Base-by-base conservation (phyloP, 2,113 vertebrate species). In the Melospiza georgiana region DNA sequence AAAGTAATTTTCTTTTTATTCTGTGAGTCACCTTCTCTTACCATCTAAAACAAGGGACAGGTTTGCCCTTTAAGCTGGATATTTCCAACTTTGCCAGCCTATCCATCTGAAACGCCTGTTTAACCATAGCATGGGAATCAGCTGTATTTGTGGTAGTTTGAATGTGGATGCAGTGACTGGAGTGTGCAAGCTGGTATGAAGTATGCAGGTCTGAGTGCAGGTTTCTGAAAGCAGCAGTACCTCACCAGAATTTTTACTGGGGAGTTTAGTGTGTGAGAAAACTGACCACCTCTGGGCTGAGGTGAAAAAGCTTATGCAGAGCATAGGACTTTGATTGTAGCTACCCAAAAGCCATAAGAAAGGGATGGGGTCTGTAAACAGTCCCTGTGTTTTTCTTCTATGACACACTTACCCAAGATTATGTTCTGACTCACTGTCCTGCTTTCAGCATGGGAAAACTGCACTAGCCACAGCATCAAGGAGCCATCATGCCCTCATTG, bases 401-500 rank as follows among this genome's bases (percentile, higher is more conserved):
- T 72, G 31, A 20, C 33, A 55, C 22, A 14, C 8, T 33, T 73
- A 15, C 11, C 10, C 33, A 30, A 83, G 24, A 35, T 48, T 33
- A 59, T 51, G 7, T 67, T 84, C 66, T 51, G 9, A 71, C 84
- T 83, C 43, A 48, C 52, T 49, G 1, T 55, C 65, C 55, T 82
- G 43, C 61, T 96, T 97, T 74, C 89, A 99, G 99, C 98, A 98
- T 94, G 98, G 98, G 61, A 99, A 98, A 97, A 98, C 98, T 12
- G 98, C 98, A 31, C 96, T 99, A 84, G 98, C 97, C 20, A 95
- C 98, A 79, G 99, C 99, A 75, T 98, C 98, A 68, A 98, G 99
- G 87, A 99, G 98, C 61, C 97, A 98, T 54, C 97, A 98, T 28
- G 96, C 98, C 68, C 98, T 99, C 46, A 93, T 98, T 59, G 98